Evolutionary conservation across 2,797 vertebrate species (phyloP).

Genomic region (Onychomys arenicola): DNA sequence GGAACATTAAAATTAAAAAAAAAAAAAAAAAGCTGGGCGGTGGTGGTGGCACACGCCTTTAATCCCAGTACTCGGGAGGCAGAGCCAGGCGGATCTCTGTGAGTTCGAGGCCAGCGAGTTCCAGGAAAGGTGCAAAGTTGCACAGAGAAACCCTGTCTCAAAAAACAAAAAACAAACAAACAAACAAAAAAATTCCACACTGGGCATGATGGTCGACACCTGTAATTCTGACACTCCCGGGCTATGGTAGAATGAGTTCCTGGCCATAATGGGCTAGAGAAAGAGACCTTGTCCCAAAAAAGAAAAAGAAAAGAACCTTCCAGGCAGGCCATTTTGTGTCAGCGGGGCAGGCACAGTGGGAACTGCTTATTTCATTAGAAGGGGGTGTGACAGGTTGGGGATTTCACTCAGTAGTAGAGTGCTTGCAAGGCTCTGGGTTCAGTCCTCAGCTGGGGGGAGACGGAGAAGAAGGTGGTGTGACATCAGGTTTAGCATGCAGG

Average conservation of each 20-base stretch:
- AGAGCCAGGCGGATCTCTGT: too few relatives aligned
- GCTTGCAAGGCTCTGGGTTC: too few relatives aligned
- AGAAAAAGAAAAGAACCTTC: neutral
- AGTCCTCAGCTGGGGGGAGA: too few relatives aligned
- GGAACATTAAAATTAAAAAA: neutral
- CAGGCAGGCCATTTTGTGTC: neutral
- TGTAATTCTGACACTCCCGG: neutral
- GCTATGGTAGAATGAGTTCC: neutral
- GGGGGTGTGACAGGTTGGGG: neutral
- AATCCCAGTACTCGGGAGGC: too few relatives aligned
- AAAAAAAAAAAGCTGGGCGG: neutral
- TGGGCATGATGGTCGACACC: too few relatives aligned
- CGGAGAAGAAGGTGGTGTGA: too few relatives aligned
- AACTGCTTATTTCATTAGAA: too few relatives aligned
- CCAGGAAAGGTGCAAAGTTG: too few relatives aligned
- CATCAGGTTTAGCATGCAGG: accelerated
- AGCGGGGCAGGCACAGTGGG: neutral
- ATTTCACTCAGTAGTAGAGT: too few relatives aligned
- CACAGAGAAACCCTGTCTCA: too few relatives aligned
- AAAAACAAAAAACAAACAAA: neutral
- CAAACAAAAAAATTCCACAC: neutral
- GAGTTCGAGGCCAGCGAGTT: too few relatives aligned
- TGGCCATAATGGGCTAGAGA: neutral
- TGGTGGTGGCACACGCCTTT: neutral
- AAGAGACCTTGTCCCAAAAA: neutral